Evolutionary conservation across 2,797 vertebrate genomes (phyloP), one percentile per base, ranked within the genome.

Genomic region (Perodicticus potto): DNA sequence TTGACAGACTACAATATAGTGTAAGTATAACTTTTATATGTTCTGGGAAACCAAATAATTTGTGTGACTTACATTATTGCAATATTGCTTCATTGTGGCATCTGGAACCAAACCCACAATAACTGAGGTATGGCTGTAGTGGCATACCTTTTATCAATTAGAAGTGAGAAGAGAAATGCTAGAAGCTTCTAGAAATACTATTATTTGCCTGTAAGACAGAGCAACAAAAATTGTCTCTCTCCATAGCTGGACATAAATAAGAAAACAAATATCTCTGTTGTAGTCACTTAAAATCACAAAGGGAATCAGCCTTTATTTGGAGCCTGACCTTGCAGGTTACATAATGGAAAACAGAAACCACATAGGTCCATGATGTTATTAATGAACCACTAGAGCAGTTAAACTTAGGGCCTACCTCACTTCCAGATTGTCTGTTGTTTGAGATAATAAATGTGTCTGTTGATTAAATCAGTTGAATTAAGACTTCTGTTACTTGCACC

Each of bases 251-350:
- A 55, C 25, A 78, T 61, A 57, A 93, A 53, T 45, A 91, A 90
- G 40, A 91, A 94, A 93, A 55, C 5, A 69, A 59, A 22, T 45
- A 81, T 22, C 27, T 55, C 45, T 83, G 37, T 23, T 34, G 9
- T 37, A 69, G 13, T 4, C n/a, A 34, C 29, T 86, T 80, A 93
- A 96, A 83, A 85, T 73, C 34, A 22, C 16, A 73, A 95, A 91
- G 12, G 9, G 20, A 95, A 92, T 80, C 40, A 83, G 65, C 10
- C 55, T 93, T 89, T 65, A 19, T 81, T 34, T 89, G 70, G 92
- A 86, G 20, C 7, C 23, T 19, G 32, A 61, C 25, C 65, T 14
- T 73, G 53, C 10, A 73, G 19, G 53, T 2, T 14, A 8, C 32
- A 61, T 85, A 90, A 85, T 7, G 23, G 17, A 84, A 78, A 82